Evolutionary conservation across 2,797 vertebrate species (phyloP).

Genomic region (Allobates femoralis): DNA sequence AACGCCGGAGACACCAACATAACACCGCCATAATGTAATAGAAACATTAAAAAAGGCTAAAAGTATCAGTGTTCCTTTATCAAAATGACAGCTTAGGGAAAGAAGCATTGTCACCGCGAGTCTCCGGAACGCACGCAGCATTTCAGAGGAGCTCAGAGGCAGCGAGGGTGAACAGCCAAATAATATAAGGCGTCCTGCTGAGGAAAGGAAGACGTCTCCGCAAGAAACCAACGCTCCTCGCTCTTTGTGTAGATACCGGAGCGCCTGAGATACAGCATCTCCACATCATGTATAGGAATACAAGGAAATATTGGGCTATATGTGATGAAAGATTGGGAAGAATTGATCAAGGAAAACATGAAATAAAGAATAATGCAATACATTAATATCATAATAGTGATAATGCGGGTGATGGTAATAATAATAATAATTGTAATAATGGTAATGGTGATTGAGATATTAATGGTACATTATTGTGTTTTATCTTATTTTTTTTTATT

Average conservation of each 20-base stretch:
- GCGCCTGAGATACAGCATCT: too few relatives aligned
- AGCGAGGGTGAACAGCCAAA: slow-evolving; percentile 59
- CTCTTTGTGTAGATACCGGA: too few relatives aligned
- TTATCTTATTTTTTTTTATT: not conserved
- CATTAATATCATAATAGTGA: not conserved
- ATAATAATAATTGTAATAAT: too few relatives aligned
- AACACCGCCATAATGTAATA: slow-evolving; percentile 65
- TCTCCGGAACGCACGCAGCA: slow-evolving; percentile 50
- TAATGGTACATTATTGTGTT: not conserved
- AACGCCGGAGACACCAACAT: slow-evolving; percentile 63
- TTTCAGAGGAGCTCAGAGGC: slow-evolving; percentile 53
- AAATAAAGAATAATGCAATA: not conserved
- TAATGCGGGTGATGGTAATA: too few relatives aligned
- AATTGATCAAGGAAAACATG: too few relatives aligned
- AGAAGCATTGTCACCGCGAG: slow-evolving; percentile 25
- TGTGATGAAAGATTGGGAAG: too few relatives aligned
- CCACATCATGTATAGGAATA: too few relatives aligned
- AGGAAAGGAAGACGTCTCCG: slow-evolving; percentile 45
- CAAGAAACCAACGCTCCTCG: not conserved
- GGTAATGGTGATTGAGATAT: too few relatives aligned
- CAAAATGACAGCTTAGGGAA: not conserved
- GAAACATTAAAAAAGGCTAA: slow-evolving; percentile 62
- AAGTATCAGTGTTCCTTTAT: slow-evolving; percentile 61
- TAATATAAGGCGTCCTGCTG: slow-evolving; percentile 52
- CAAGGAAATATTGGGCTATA: too few relatives aligned